Base-by-base conservation (phyloP, 2,888 invertebrate genomes). In the Muscina levida region DNA sequence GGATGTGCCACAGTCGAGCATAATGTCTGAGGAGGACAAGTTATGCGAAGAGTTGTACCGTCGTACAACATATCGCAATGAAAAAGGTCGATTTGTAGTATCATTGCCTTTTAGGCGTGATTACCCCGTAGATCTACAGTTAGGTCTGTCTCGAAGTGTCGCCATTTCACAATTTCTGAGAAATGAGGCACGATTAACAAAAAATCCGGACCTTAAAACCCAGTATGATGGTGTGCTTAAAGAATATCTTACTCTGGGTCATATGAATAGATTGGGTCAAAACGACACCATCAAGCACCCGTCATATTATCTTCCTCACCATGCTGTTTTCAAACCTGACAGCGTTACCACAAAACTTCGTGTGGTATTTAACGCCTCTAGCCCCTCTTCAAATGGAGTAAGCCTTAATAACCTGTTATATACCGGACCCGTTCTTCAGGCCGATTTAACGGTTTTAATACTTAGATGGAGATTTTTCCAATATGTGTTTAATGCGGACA, bases 301-400 rank as follows among this genome's bases (percentile, higher is more conserved):
- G 11, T 10, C 22, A 8, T 48, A 53, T 26, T 70, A 75, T 42
- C 24, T 79, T 6, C 71, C 71, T 6, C 73, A 74, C 8, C 74
- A 73, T 31, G 72, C 57, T 1, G 72, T 72, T 5, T 26, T 72
- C 4, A 72, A 72, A 24, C 77, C 66, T 13, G 66, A 72, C 3
- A 67, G 59, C 39, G 37, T 13, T 17, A 74, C 74, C n/a, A 72
- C 62, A 13, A 46, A 66, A 5, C 48, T 72, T 51, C 26, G 65
- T n/a, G 77, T 77, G 5, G 68, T 73, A 1, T 78, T 78, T 39
- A 78, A 77, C 13, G 57, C 57, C 4, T 72, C 77, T 1, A 13
- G 5, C 22, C n/a, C 65, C 0, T 56, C 77, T 2, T 48, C 77
- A 2, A 73, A 65, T 44, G 68, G 72, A n/a, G 10, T 59, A 1